Conservation (phyloP, 2,113 vertebrate species). For the Himantopus leucocephalus region DNA sequence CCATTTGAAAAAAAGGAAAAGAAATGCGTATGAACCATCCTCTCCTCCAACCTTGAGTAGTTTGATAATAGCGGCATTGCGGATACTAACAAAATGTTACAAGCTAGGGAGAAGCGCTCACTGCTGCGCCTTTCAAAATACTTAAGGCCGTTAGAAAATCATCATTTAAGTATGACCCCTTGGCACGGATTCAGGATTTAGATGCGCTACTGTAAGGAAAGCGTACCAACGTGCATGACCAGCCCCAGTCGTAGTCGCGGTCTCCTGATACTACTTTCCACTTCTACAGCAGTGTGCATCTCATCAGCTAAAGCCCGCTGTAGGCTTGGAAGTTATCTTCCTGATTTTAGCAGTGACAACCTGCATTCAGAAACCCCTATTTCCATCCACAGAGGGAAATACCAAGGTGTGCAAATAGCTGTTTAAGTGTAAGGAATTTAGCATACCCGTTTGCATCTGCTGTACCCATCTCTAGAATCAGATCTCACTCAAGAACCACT, state of each 20-base stretch:
- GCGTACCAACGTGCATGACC: rapidly evolving
- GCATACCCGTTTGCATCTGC: neutral
- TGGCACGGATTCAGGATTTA: neutral
- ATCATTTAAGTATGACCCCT: too few species aligned
- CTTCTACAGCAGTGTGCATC: neutral
- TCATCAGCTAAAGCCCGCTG: neutral
- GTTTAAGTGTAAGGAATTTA: neutral
- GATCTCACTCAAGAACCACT: neutral
- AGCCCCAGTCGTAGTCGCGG: rapidly evolving
- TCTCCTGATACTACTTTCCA: neutral
- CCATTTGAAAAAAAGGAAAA: neutral
- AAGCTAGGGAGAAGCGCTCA: neutral
- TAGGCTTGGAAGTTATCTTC: neutral
- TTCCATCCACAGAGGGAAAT: neutral
- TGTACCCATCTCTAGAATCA: neutral
- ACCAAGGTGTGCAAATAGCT: neutral
- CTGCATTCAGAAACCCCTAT: neutral
- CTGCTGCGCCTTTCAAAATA: neutral
- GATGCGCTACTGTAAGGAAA: neutral
- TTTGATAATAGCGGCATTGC: neutral
- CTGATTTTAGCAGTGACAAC: neutral
- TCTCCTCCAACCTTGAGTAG: neutral
- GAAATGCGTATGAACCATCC: neutral
- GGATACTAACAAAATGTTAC: neutral
- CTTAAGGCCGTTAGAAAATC: neutral